These are phyloP conservation scores for Tetragonisca angustula DNA, from an alignment of 2,888 invertebrate species.

Conservation along the genomic window DNA sequence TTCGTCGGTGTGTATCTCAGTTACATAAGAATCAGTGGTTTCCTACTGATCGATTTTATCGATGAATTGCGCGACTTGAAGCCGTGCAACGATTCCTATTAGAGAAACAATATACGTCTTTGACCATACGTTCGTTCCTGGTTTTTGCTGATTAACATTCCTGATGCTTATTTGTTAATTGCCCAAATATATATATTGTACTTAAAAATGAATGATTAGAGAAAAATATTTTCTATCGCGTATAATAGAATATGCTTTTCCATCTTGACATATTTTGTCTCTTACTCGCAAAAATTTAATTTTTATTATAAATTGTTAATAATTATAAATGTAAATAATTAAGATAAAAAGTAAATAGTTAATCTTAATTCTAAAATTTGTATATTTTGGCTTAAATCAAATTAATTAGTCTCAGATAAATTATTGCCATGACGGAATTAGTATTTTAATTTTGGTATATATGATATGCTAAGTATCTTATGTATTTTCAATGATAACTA, in stretches of 20 bases:
- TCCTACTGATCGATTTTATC: slow-evolving; percentile 63
- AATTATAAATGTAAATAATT: too few relatives aligned
- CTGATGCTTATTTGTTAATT: neutral
- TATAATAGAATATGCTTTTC: neutral
- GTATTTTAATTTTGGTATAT: neutral
- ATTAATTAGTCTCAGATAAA: too few relatives aligned
- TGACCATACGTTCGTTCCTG: slow-evolving; percentile 1
- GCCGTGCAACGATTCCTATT: slow-evolving; percentile 34
- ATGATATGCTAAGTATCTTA: too few relatives aligned
- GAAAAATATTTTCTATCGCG: neutral
- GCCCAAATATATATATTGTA: neutral
- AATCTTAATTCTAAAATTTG: too few relatives aligned
- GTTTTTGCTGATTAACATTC: neutral
- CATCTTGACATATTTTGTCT: neutral
- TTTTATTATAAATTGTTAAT: neutral
- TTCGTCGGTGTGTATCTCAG: slow-evolving; percentile 27
- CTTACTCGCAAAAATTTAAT: neutral
- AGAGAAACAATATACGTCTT: slow-evolving; percentile 26
- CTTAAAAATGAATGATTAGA: too few relatives aligned
- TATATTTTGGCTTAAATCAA: too few relatives aligned
- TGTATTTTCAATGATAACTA: neutral
- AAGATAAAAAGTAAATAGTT: too few relatives aligned
- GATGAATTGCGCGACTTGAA: slow-evolving; percentile 44
- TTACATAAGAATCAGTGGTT: slow-evolving; percentile 59
- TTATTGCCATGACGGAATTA: neutral